A percentile compares a stretch with the other conserved stretches of the same genome.
phyloP scores from a whole-genome alignment of 2,888 invertebrate species.

The Ophonus ardosiacus region DNA sequence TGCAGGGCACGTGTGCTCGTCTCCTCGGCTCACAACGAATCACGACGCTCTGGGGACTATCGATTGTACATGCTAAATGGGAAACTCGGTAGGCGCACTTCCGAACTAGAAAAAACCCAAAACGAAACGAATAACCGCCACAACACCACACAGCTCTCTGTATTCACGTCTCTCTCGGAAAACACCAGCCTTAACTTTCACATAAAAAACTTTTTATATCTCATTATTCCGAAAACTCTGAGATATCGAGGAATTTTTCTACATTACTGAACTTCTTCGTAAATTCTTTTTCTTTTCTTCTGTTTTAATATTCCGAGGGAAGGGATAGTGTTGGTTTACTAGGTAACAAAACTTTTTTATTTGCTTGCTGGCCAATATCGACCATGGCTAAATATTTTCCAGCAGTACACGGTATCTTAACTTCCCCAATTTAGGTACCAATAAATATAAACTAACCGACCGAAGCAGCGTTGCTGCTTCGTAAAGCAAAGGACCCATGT shows the following conservation, averaged over 20 bases:
- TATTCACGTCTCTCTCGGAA: constrained; percentile 60
- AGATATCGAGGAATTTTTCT: constrained; percentile 68
- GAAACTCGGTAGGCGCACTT: constrained; percentile 61
- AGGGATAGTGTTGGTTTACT: constrained; percentile 57
- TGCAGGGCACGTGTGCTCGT: constrained; percentile 52
- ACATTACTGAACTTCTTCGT: constrained; percentile 66
- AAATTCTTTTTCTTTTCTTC: constrained; percentile 63
- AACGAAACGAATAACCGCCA: constrained; percentile 58
- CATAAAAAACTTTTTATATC: constrained; percentile 69
- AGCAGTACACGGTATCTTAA: background rate
- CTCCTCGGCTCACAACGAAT: constrained; percentile 60
- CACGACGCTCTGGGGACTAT: constrained; percentile 63
- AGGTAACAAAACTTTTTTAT: constrained; percentile 62
- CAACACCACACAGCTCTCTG: constrained; percentile 1
- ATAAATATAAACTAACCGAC: background rate
- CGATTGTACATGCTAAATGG: constrained; percentile 65
- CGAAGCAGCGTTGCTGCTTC: constrained; percentile 60
- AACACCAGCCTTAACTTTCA: constrained; percentile 67
- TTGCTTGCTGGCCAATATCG: background rate
- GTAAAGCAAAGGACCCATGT: too few species aligned
- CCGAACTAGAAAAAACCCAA: constrained; percentile 57
- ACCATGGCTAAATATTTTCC: constrained; percentile 32
- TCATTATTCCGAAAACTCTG: constrained; percentile 69
- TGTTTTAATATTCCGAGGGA: constrained; percentile 58
- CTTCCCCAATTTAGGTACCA: too few species aligned